phyloP scores from a whole-genome alignment of 2,888 invertebrate species.

The Lepidocyrtoides sp. region DNA sequence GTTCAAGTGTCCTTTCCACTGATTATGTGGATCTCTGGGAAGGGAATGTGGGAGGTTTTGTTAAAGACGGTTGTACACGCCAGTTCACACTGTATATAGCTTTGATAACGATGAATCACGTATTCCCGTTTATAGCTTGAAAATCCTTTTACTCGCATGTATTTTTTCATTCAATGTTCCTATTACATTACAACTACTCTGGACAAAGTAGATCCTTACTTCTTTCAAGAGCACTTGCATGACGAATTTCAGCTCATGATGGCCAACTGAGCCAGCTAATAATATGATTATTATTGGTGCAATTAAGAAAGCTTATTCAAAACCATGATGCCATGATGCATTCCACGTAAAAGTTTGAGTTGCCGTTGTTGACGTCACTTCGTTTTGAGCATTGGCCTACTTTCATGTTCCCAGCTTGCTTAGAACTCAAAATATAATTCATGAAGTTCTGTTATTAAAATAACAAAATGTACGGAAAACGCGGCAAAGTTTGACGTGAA shows the following conservation, averaged over 20 bases:
- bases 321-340: neutral
- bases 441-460: neutral
- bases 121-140: conserved; percentile 16
- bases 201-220: too few relatives aligned
- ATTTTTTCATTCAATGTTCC: neutral
- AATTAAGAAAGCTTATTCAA: neutral
- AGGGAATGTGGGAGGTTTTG: neutral
- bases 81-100: neutral
- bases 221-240: too few relatives aligned
- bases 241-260: too few relatives aligned
- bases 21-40: conserved; percentile 11
- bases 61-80: neutral
- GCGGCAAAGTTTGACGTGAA: too few relatives aligned
- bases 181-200: neutral
- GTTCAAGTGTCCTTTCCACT: neutral
- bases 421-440: neutral
- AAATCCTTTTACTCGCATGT: neutral
- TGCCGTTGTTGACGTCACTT: neutral
- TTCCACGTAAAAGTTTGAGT: neutral
- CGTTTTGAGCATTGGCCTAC: too few relatives aligned
- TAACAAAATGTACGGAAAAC: too few relatives aligned
- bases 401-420: neutral
- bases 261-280: neutral
- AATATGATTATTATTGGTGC: neutral
- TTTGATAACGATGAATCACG: neutral